These are phyloP conservation scores for Rotaria magnacalcarata DNA, from an alignment of 2,888 invertebrate species.

Conservation along the genomic window DNA sequence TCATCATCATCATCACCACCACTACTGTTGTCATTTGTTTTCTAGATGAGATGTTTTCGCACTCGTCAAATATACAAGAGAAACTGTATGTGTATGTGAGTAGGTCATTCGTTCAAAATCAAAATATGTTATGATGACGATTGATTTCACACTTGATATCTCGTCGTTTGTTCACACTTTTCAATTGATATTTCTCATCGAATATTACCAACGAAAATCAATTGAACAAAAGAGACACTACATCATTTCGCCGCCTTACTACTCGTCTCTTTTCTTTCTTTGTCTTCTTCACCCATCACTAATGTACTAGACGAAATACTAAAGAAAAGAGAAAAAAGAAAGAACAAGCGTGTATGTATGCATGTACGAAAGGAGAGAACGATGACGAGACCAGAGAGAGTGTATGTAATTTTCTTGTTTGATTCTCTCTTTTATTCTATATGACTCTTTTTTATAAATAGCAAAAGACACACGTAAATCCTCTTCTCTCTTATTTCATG, in stretches of 20 bases:
- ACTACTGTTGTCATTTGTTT: neutral
- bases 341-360: neutral
- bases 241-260: neutral
- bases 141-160: conserved; percentile 6
- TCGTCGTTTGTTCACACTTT: neutral
- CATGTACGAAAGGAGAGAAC: neutral
- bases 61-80: neutral
- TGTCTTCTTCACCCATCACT: neutral
- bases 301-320: neutral
- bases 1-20: neutral
- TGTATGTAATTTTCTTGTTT: conserved; percentile 16
- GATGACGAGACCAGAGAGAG: neutral
- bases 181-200: conserved; percentile 5
- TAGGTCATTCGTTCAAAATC: neutral
- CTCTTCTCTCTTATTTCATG: neutral
- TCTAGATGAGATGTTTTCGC: neutral
- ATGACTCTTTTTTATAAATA: conserved; percentile 11
- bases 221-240: neutral
- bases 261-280: neutral
- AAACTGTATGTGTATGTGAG: neutral
- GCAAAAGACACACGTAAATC: conserved; percentile 18
- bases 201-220: neutral
- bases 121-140: neutral
- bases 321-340: neutral
- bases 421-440: neutral